Conservation (phyloP, 1,140 invertebrate species). For the Hyphantria cunea region DNA sequence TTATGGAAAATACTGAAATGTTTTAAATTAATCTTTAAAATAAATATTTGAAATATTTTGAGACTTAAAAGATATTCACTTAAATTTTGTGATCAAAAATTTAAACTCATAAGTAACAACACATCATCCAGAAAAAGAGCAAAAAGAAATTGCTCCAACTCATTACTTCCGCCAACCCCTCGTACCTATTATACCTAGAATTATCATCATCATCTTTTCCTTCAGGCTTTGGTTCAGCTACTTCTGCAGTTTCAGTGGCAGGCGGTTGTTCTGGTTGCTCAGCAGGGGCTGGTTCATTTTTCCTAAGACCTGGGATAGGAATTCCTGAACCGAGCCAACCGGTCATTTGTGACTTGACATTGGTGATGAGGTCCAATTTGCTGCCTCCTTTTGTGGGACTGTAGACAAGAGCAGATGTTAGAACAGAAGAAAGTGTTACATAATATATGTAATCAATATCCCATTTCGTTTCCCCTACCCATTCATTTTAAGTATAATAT, state of each 20-base stretch:
- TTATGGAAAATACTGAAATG: too few relatives aligned
- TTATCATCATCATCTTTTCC: conserved; percentile 91
- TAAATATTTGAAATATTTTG: too few relatives aligned
- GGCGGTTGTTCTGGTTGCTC: conserved; percentile 77
- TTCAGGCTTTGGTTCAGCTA: conserved; percentile 76
- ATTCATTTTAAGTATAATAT: too few relatives aligned
- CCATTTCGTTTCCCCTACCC: too few relatives aligned
- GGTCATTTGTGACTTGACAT: conserved; percentile 90
- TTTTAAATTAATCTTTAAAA: too few relatives aligned
- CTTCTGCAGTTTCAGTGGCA: conserved; percentile 74
- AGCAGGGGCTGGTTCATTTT: conserved; percentile 75
- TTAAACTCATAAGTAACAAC: conserved; percentile 40
- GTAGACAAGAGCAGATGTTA: conserved; percentile 44
- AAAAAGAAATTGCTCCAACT: conserved; percentile 52
- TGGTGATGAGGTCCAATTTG: conserved; percentile 89
- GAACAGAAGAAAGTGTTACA: neutral
- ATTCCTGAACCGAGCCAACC: conserved; percentile 90
- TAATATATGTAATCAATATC: neutral
- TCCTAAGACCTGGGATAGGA: conserved; percentile 87
- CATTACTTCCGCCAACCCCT: conserved; percentile 79
- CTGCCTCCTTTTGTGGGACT: conserved; percentile 87
- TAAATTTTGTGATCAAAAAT: conserved; percentile 10
- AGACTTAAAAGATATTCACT: too few relatives aligned
- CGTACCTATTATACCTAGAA: conserved; percentile 89
- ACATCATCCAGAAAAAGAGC: conserved; percentile 46